phyloP scores from a whole-genome alignment of 2,113 vertebrate genomes.

The Channa maculata region DNA sequence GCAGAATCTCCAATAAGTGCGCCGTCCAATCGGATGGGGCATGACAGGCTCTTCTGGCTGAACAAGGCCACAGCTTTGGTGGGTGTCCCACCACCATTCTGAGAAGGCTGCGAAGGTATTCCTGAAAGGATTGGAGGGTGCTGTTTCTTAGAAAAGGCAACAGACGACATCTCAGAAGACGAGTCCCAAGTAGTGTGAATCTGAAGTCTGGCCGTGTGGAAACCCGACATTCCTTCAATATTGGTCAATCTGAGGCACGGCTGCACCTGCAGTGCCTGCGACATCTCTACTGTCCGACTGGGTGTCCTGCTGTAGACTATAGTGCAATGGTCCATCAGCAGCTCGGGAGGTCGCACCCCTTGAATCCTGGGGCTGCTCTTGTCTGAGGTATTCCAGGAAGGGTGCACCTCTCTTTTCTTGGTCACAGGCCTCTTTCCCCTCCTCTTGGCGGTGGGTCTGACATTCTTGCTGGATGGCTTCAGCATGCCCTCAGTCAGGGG shows the following conservation, averaged over 20 bases:
- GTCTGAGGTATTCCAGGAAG: slow-evolving; percentile 69
- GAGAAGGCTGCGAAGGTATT: slow-evolving; percentile 78
- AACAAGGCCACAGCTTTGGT: slow-evolving; percentile 79
- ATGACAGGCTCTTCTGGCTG: slow-evolving; percentile 77
- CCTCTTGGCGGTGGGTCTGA: slow-evolving; percentile 63
- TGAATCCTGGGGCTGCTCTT: slow-evolving; percentile 69
- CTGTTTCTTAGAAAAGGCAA: slow-evolving; percentile 44
- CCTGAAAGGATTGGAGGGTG: slow-evolving; percentile 69
- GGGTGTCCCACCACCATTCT: slow-evolving; percentile 64
- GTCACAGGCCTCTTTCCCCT: slow-evolving; percentile 43
- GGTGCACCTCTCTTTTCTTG: slow-evolving; percentile 77
- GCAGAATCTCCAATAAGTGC: slow-evolving; percentile 79
- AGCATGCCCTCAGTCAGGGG: slow-evolving; percentile 68
- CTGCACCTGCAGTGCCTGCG: slow-evolving; percentile 30
- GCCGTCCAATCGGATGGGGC: slow-evolving; percentile 67
- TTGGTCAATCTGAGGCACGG: slow-evolving; percentile 76
- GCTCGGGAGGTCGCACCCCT: slow-evolving; percentile 70
- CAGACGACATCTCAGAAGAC: slow-evolving; percentile 33
- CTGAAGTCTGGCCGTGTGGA: slow-evolving; percentile 77
- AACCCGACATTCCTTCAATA: slow-evolving; percentile 72
- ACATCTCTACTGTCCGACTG: slow-evolving; percentile 27
- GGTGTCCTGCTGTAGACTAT: slow-evolving; percentile 50
- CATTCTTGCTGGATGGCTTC: slow-evolving; percentile 49
- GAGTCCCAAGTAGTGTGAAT: slow-evolving; percentile 70
- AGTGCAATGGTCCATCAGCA: slow-evolving; percentile 34